Conservation (phyloP, 1,140 invertebrate species). For the Plodia interpunctella region DNA sequence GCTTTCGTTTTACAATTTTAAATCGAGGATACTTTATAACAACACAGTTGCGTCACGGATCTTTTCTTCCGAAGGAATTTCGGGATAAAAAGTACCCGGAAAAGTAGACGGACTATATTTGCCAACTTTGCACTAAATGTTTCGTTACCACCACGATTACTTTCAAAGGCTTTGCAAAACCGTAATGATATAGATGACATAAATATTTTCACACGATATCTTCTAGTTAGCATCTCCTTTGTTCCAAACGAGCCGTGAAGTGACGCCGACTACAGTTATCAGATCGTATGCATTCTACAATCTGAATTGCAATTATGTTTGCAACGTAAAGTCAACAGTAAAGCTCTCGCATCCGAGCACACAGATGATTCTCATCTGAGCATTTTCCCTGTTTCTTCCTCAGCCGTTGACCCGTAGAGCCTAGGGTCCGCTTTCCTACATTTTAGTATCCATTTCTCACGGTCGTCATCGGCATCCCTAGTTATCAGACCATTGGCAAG, state of each 20-base stretch:
- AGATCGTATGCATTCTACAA: conserved; percentile 18
- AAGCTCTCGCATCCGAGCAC: too few relatives aligned
- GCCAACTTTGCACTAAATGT: too few relatives aligned
- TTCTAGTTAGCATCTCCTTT: conserved; percentile 7
- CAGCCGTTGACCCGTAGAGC: too few relatives aligned
- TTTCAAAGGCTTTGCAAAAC: conserved; percentile 1
- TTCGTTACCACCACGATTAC: background rate
- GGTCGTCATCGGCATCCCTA: too few relatives aligned
- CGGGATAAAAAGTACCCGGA: too few relatives aligned
- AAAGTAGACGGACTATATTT: too few relatives aligned
- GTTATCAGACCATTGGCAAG: too few relatives aligned
- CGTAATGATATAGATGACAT: background rate
- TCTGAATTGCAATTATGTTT: conserved; percentile 12
- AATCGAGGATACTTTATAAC: conserved; percentile 3
- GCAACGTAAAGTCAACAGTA: background rate
- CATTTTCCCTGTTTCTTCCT: too few relatives aligned
- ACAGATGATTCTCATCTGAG: too few relatives aligned
- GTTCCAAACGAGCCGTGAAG: conserved; percentile 8
- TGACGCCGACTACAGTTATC: background rate
- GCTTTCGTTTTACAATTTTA: conserved; percentile 51
- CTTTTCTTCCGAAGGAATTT: too few relatives aligned
- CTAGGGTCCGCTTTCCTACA: too few relatives aligned
- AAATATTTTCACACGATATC: background rate
- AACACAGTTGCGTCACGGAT: background rate
- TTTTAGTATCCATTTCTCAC: too few relatives aligned